These are phyloP conservation scores for Alouatta palliata DNA, from an alignment of 2,113 vertebrate genomes.

Conservation along the genomic window DNA sequence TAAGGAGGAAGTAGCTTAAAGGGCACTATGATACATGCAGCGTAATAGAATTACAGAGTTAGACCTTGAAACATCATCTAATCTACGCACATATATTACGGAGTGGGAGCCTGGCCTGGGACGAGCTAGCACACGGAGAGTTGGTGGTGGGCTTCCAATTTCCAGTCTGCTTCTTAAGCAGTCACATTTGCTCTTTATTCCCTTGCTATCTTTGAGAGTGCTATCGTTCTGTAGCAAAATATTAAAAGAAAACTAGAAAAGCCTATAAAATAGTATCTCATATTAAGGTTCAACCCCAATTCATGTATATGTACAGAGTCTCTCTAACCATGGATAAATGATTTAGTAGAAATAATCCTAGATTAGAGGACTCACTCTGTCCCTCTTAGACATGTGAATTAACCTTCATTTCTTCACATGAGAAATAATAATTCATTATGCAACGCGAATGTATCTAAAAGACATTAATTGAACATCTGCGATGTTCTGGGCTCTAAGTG, in stretches of 20 bases:
- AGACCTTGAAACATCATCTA: neutral
- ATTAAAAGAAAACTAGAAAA: neutral
- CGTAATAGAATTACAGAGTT: neutral
- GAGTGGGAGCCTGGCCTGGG: neutral
- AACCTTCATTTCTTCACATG: slow-evolving; percentile 15
- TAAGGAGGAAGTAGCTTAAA: slow-evolving; percentile 9
- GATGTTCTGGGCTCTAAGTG: neutral
- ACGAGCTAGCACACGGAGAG: neutral
- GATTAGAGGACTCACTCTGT: neutral
- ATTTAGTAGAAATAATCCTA: slow-evolving; percentile 21
- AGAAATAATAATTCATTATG: neutral
- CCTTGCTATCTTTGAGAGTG: neutral
- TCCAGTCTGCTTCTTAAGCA: neutral
- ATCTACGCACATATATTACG: no score
- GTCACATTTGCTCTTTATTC: neutral
- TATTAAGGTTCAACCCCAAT: neutral
- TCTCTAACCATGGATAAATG: neutral
- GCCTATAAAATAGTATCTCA: neutral
- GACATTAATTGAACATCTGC: neutral
- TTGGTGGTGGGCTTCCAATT: rapidly evolving
- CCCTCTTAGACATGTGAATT: neutral
- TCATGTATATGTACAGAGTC: neutral
- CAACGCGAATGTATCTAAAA: slow-evolving; percentile 6
- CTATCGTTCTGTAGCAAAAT: neutral
- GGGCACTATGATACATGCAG: neutral